Evolutionary conservation across 2,888 invertebrate species (phyloP).

Genomic region (Axea sp.): DNA sequence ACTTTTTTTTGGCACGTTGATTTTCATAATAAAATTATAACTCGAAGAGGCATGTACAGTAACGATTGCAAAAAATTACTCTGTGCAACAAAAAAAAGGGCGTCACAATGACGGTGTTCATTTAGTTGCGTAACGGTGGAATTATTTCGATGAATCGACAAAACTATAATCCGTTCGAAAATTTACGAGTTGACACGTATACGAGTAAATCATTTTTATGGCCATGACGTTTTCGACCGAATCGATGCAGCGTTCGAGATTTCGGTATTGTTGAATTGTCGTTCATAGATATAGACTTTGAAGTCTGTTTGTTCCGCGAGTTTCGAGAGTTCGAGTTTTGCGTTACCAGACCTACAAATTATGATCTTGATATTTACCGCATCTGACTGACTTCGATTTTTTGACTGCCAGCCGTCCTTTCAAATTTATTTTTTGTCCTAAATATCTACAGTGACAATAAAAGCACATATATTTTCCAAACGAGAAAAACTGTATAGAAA

Average conservation of each 20-base stretch:
- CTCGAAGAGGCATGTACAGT: not conserved
- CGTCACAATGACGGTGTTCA: conserved; percentile 44
- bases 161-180: conserved; percentile 51
- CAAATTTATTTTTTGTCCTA: not conserved
- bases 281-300: conserved; percentile 48
- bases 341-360: conserved; percentile 49
- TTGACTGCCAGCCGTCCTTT: not conserved
- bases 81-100: conserved; percentile 11
- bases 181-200: conserved; percentile 58
- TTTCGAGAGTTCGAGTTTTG: conserved; percentile 43
- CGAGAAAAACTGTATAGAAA: too few species aligned
- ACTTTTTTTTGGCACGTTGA: too few species aligned
- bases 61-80: conserved; percentile 20
- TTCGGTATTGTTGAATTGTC: conserved; percentile 58
- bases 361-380: conserved; percentile 33
- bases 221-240: conserved; percentile 40
- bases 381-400: conserved; percentile 29
- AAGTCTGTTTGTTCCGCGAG: conserved; percentile 57
- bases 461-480: conserved; percentile 14
- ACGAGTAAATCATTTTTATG: conserved; percentile 59
- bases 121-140: conserved; percentile 48
- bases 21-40: conserved; percentile 22
- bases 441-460: conserved; percentile 8
- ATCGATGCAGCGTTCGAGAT: conserved; percentile 47
- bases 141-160: conserved; percentile 55